phyloP scores from a whole-genome alignment of 2,888 invertebrate species.

The Oeneis ivallda region DNA sequence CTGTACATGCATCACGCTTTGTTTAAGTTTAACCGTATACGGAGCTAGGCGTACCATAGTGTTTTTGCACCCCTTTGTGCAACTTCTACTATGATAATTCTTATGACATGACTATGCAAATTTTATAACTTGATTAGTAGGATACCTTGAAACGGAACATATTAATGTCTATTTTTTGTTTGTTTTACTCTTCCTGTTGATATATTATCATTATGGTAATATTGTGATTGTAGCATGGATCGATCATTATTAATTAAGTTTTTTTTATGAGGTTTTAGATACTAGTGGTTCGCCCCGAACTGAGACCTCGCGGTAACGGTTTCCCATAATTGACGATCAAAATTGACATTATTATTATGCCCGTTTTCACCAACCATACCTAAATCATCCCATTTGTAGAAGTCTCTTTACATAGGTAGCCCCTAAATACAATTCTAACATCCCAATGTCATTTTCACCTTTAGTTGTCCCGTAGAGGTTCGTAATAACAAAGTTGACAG shows the following conservation, averaged over 20 bases:
- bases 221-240: background rate
- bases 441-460: too few relatives aligned
- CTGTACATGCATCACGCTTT: background rate
- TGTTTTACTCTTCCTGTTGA: background rate
- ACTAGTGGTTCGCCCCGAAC: too few relatives aligned
- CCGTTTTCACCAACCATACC: too few relatives aligned
- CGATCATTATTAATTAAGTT: background rate
- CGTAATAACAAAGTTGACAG: too few relatives aligned
- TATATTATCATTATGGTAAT: constrained; percentile 10
- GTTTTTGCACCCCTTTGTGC: constrained; percentile 8
- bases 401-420: too few relatives aligned
- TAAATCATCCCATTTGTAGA: too few relatives aligned
- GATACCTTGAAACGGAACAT: background rate
- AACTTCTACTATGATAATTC: constrained; percentile 16
- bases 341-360: too few relatives aligned
- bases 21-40: background rate
- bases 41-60: background rate
- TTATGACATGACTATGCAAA: constrained; percentile 25
- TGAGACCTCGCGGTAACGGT: too few relatives aligned
- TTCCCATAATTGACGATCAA: too few relatives aligned
- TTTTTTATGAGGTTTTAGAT: background rate
- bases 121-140: constrained; percentile 20
- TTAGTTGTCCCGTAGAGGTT: too few relatives aligned
- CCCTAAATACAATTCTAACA: too few relatives aligned
- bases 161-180: constrained; percentile 12